Conservation (phyloP, 2,888 invertebrate species). For the Drosophila algonquin region DNA sequence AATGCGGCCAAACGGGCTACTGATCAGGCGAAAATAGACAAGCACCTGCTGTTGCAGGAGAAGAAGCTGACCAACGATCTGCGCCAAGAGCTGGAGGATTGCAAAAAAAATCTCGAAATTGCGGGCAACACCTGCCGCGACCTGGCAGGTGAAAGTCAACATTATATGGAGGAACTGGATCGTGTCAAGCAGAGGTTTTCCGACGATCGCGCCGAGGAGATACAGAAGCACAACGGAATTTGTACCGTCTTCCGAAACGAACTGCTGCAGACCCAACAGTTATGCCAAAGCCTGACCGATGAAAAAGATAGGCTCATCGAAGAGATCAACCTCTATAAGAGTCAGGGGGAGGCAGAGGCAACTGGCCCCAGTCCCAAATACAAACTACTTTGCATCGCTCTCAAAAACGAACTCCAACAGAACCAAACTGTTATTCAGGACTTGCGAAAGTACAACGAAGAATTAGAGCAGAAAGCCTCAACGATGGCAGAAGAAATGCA, state of each 20-base stretch:
- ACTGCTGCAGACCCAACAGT: not conserved
- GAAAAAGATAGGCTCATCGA: not conserved
- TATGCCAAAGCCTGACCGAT: not conserved
- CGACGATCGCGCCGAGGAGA: not conserved
- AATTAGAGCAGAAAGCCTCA: not conserved
- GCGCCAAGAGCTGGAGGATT: not conserved
- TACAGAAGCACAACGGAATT: not conserved
- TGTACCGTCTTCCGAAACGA: not conserved
- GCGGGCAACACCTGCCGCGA: not conserved
- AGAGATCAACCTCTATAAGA: not conserved
- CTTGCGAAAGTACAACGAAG: not conserved
- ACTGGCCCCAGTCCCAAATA: not conserved
- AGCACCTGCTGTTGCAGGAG: not conserved
- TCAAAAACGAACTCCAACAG: not conserved
- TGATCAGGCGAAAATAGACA: not conserved
- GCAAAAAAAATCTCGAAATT: not conserved
- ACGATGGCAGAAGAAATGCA: too few relatives aligned
- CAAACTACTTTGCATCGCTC: not conserved
- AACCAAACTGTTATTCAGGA: not conserved
- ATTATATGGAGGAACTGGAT: not conserved
- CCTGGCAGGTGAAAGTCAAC: not conserved
- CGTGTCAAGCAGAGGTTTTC: not conserved
- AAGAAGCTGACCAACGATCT: not conserved
- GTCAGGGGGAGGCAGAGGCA: not conserved
- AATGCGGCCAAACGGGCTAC: not conserved